These are phyloP conservation scores for Bombus breviceps DNA, from an alignment of 1,140 invertebrate genomes.

Conservation along the genomic window DNA sequence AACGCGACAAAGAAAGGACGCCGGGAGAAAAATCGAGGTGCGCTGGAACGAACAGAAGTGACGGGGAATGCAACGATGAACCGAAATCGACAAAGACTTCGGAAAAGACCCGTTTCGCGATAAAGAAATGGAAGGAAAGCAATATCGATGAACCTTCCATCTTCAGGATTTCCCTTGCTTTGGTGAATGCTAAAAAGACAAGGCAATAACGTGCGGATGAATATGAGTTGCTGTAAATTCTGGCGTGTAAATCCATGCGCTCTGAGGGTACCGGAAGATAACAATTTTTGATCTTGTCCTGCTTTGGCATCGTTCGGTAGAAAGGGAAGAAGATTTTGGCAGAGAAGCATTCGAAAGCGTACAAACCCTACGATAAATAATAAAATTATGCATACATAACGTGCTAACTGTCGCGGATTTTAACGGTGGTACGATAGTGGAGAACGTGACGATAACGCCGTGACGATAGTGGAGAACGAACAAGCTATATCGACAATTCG, in stretches of 20 bases:
- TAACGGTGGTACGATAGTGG: neutral
- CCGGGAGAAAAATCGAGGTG: conserved; percentile 2
- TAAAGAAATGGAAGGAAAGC: conserved; percentile 41
- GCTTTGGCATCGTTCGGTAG: too few species aligned
- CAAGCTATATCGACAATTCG: neutral
- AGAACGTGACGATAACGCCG: too few species aligned
- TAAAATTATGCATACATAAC: neutral
- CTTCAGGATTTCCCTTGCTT: conserved; percentile 12
- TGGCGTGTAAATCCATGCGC: neutral
- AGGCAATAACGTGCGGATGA: conserved; percentile 1
- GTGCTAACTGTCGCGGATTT: neutral
- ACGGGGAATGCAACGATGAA: conserved; percentile 2
- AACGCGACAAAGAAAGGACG: conserved; percentile 35
- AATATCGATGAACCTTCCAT: conserved; percentile 50
- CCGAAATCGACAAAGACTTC: conserved; percentile 36
- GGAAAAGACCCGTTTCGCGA: conserved; percentile 22
- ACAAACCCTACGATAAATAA: neutral
- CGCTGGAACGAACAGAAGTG: neutral
- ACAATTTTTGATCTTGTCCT: neutral
- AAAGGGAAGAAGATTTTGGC: neutral
- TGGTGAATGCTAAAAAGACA: conserved; percentile 6
- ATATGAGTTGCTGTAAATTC: neutral
- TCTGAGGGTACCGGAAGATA: neutral
- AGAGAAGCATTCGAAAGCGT: too few species aligned
- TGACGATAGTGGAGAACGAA: neutral